These are phyloP conservation scores for Brevimyrus niger DNA, from an alignment of 2,113 vertebrate species.

Conservation along the genomic window DNA sequence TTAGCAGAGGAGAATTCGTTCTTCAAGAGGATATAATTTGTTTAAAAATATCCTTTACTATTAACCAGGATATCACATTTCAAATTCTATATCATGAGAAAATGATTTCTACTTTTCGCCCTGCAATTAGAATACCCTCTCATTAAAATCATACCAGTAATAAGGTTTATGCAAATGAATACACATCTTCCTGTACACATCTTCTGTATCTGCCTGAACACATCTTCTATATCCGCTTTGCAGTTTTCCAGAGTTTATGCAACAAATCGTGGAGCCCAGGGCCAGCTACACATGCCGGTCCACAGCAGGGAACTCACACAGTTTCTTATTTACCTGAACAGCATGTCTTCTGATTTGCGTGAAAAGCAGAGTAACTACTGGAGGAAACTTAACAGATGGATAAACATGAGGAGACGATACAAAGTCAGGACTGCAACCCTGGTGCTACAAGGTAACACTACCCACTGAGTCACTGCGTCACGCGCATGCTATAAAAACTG, in stretches of 20 bases:
- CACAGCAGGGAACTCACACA: background rate
- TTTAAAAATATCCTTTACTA: background rate
- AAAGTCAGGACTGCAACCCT: slow-evolving; percentile 1
- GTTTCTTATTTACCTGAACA: slow-evolving; percentile 1
- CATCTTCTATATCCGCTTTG: background rate
- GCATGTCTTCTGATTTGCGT: background rate
- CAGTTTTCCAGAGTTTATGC: background rate
- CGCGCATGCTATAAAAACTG: background rate
- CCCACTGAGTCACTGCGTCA: background rate
- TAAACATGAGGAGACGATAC: background rate
- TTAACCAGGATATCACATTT: background rate
- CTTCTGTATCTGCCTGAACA: background rate
- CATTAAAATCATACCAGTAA: background rate
- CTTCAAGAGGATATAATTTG: background rate
- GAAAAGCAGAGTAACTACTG: slow-evolving; percentile 5
- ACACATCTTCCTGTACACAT: background rate
- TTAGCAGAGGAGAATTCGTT: background rate
- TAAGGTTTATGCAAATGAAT: background rate
- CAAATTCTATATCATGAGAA: background rate
- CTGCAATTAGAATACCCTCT: background rate
- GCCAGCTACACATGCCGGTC: background rate
- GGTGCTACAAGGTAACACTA: background rate
- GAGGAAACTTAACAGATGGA: slow-evolving; percentile 9
- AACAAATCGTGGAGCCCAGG: background rate
- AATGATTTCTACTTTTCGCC: background rate